These are phyloP conservation scores for Autographa pulchrina DNA, from an alignment of 2,888 invertebrate species.

Conservation along the genomic window DNA sequence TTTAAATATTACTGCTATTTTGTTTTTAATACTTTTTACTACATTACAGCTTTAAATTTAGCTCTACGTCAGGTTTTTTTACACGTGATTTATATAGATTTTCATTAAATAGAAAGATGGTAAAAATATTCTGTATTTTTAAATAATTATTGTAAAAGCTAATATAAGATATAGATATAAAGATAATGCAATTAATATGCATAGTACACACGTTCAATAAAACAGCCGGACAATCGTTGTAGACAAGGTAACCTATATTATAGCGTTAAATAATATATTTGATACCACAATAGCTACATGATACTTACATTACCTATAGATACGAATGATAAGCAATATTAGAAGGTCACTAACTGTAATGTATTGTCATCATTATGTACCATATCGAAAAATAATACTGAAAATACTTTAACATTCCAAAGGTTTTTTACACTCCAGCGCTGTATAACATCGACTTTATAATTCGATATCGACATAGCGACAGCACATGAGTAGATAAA, in stretches of 20 bases:
- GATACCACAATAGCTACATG: not conserved
- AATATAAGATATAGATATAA: too few relatives aligned
- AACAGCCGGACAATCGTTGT: not conserved
- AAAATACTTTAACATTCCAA: constrained; percentile 5
- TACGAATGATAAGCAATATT: constrained; percentile 1
- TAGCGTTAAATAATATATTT: not conserved
- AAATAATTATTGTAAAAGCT: too few relatives aligned
- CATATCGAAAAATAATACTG: not conserved
- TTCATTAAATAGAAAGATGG: too few relatives aligned
- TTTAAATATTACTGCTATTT: too few relatives aligned
- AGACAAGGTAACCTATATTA: not conserved
- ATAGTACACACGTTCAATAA: too few relatives aligned
- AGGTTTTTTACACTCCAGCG: constrained; percentile 15
- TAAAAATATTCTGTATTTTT: too few relatives aligned
- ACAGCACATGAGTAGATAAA: too few relatives aligned
- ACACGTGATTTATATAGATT: too few relatives aligned
- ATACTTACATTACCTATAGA: not conserved
- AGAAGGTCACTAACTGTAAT: not conserved
- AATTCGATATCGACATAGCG: constrained; percentile 48
- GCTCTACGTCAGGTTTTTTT: too few relatives aligned
- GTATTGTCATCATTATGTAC: not conserved
- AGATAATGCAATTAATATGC: too few relatives aligned
- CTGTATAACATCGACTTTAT: constrained; percentile 34
- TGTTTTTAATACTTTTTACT: too few relatives aligned
- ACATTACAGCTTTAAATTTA: too few relatives aligned